Evolutionary conservation across 2,113 vertebrate genomes (phyloP), one percentile per base, ranked within the genome.

Genomic region (Thunnus thynnus): DNA sequence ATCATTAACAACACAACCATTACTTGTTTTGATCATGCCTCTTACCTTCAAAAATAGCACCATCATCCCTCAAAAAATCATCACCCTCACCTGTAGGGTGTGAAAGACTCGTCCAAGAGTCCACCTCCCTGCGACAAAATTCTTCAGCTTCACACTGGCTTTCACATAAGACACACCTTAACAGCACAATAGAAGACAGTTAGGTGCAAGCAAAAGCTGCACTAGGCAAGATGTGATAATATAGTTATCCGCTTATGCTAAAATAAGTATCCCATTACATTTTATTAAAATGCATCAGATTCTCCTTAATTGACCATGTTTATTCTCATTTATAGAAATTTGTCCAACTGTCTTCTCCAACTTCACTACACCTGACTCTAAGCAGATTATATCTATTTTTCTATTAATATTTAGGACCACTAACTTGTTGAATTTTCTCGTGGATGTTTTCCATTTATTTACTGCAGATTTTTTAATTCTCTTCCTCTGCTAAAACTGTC

Each of bases 91-190:
- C 86, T 94, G 94, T 7, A 94, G 69, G 14, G 91, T 93, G 60
- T 94, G 93, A 72, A 68, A 91, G 51, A 92, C 41, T 9, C 3
- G 5, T 61, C 94, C 94, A 12, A 94, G 84, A 51, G 30, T 79
- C 58, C 20, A 47, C 48, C 92, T 78, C 3, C 82, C 93, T 12
- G 82, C 18, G 0, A 5, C 0, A 68, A 87, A 94, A 47, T 78
- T 86, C 57, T 86, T 81, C 54, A 0, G 4, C 75, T 88, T 89
- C 27, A 92, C 92, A 32, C 82, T 92, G 47, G 60, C 70, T 67
- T 94, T 93, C 12, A 94, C 90, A 10, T 84, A 79, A 47, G 71
- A 41, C 20, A 89, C 64, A 18, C 92, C 93, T 93, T 1, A 56
- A 56, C n/a, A 60, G 46, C 11, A 72, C 16, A 47, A 51, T 11